Conservation (phyloP, 2,113 vertebrate species). For the Lonchura striata region DNA sequence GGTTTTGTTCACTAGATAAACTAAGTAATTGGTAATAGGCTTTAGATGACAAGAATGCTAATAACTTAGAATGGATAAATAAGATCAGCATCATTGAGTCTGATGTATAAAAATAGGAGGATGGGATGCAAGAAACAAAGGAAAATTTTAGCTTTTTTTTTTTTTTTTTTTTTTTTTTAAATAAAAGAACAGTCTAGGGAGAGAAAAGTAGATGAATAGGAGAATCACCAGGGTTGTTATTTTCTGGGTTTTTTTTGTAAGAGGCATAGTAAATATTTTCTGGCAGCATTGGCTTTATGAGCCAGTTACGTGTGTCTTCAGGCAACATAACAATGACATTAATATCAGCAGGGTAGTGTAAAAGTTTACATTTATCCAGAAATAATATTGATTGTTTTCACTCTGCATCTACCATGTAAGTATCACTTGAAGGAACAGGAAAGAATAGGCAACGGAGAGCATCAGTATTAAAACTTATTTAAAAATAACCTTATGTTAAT, state of each 20-base stretch:
- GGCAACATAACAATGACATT: neutral
- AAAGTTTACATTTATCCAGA: neutral
- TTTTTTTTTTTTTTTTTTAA: no score
- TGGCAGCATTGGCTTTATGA: neutral
- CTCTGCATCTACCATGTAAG: neutral
- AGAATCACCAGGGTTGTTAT: neutral
- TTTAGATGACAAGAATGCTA: neutral
- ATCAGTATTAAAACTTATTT: neutral
- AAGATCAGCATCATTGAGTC: neutral
- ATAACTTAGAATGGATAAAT: neutral
- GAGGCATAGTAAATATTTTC: neutral
- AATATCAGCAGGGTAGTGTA: neutral
- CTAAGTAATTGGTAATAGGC: neutral
- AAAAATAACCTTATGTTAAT: neutral
- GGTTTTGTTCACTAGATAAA: neutral
- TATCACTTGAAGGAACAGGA: neutral
- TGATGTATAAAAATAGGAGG: neutral
- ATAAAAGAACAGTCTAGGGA: neutral
- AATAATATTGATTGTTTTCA: neutral
- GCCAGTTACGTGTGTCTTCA: neutral
- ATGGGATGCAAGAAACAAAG: neutral
- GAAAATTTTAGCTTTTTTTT: neutral
- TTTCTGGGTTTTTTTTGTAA: neutral
- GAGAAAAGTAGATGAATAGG: neutral
- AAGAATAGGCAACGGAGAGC: neutral